Conservation (phyloP, 2,888 invertebrate species). For the Drosophila peninsularis region DNA sequence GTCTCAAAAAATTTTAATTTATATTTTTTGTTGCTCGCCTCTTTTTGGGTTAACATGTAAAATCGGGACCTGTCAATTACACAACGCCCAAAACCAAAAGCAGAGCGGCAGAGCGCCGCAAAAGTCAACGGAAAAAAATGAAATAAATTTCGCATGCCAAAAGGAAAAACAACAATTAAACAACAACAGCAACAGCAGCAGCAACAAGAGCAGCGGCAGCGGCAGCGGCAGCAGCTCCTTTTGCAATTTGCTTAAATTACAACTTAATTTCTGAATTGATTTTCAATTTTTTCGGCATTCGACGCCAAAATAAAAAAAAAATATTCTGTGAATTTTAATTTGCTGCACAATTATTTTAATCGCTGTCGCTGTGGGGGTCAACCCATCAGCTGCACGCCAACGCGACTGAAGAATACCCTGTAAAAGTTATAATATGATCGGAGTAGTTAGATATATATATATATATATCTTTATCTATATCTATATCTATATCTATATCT, state of each 20-base stretch:
- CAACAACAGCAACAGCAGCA: constrained; percentile 22
- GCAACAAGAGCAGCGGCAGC: neutral
- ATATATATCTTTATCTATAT: no score
- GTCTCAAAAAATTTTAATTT: constrained; percentile 7
- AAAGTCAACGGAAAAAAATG: constrained; percentile 30
- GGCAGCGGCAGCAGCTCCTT: constrained; percentile 12
- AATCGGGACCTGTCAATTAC: constrained; percentile 60
- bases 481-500: no score
- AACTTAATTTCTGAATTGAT: constrained; percentile 68
- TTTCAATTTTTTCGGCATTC: constrained; percentile 55
- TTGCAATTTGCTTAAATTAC: constrained; percentile 70
- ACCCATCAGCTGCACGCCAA: neutral
- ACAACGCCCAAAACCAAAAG: constrained; percentile 28
- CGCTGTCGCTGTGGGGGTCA: constrained; percentile 14
- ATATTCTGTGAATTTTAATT: constrained; percentile 61
- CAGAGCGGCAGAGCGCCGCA: constrained; percentile 16
- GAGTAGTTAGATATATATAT: neutral
- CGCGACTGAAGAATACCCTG: neutral
- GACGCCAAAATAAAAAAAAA: constrained; percentile 15
- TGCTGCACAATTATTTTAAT: constrained; percentile 41
- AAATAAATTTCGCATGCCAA: constrained; percentile 42
- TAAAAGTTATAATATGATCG: neutral
- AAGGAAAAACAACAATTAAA: constrained; percentile 30
- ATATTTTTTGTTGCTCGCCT: neutral
- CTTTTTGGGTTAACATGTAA: constrained; percentile 52